Conservation (phyloP, 2,113 vertebrate species). For the Hystrix brachyura region DNA sequence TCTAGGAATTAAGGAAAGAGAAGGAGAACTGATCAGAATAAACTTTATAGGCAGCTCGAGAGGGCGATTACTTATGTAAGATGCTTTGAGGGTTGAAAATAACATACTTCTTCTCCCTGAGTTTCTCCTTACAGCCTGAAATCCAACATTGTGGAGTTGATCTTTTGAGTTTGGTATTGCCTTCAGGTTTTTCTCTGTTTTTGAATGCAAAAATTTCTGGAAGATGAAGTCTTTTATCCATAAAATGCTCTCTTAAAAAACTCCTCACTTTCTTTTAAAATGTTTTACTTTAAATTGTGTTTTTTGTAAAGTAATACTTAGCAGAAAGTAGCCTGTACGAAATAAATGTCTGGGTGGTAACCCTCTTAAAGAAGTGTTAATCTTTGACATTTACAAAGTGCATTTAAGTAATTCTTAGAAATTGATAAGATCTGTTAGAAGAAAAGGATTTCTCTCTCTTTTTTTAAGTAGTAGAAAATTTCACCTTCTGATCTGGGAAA, state of each 20-base stretch:
- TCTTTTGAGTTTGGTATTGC: not conserved
- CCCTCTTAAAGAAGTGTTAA: constrained; percentile 68
- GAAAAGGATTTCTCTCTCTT: constrained; percentile 61
- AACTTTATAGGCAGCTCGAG: not conserved
- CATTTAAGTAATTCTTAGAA: constrained; percentile 77
- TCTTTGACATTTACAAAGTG: constrained; percentile 77
- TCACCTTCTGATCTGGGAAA: constrained; percentile 68
- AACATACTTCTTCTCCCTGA: not conserved
- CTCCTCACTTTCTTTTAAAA: constrained; percentile 67
- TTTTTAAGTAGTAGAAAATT: constrained; percentile 72
- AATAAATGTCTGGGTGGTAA: constrained; percentile 56
- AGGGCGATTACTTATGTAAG: not conserved
- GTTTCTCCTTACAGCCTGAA: not conserved
- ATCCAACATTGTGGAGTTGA: not conserved
- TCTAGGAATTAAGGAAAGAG: constrained; percentile 52
- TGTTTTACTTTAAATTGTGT: constrained; percentile 59
- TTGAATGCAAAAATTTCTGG: constrained; percentile 59
- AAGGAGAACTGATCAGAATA: not conserved
- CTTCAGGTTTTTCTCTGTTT: constrained; percentile 37
- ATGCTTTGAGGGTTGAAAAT: not conserved
- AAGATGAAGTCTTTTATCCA: constrained; percentile 62
- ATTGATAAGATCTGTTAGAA: constrained; percentile 75
- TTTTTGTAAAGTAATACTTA: constrained; percentile 72
- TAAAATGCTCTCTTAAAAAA: constrained; percentile 55
- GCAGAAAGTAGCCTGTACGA: constrained; percentile 57